Conservation (phyloP, 2,797 vertebrate genomes). For the Rallus crepitans region DNA sequence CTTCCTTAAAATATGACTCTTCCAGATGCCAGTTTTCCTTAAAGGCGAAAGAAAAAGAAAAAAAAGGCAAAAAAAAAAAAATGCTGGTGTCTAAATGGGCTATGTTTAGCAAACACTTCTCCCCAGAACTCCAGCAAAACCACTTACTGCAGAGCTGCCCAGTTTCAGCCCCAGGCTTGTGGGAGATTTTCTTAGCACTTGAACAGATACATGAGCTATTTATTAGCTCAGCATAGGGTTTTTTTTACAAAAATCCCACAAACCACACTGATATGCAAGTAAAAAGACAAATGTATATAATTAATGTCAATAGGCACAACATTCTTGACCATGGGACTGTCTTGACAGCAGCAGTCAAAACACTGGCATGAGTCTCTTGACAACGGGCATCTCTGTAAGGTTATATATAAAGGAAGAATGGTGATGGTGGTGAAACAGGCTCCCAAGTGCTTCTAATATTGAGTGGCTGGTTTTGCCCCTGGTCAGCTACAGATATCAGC, state of each 20-base stretch:
- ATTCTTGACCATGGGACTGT: too few relatives aligned
- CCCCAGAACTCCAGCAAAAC: conserved; percentile 14
- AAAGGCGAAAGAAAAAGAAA: background rate
- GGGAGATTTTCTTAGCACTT: background rate
- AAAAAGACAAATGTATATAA: background rate
- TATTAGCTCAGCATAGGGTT: background rate
- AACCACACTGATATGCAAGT: background rate
- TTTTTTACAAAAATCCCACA: background rate
- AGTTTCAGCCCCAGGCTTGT: background rate
- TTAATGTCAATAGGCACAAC: background rate
- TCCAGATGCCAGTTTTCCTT: conserved; percentile 26
- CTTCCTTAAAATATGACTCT: conserved; percentile 34
- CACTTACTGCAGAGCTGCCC: background rate
- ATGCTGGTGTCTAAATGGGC: background rate
- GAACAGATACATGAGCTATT: background rate
- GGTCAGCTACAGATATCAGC: background rate
- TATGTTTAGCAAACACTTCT: conserved; percentile 22
- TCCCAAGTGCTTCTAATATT: background rate
- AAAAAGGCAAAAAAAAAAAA: background rate
- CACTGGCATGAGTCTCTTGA: background rate
- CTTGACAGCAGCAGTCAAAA: background rate
- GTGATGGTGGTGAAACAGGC: background rate
- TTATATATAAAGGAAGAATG: background rate
- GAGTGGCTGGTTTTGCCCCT: background rate
- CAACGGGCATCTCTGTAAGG: background rate